Base-by-base conservation (phyloP, 2,797 vertebrate genomes). In the Triplophysa yarkandensis region DNA sequence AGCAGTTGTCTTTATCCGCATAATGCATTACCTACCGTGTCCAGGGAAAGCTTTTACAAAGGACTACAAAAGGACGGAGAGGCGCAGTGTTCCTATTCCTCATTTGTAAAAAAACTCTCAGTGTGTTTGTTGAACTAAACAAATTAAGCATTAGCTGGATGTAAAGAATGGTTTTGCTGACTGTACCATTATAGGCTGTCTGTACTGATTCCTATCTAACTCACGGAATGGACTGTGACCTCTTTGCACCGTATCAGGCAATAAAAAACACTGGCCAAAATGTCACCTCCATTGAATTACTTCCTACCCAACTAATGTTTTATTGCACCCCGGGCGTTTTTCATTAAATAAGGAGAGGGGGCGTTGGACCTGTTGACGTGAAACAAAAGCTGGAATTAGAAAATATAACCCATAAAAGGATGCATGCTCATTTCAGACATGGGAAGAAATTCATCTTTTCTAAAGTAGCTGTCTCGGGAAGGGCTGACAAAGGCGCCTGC, bases 371-470 rank as follows among this genome's bases (percentile, higher is more conserved):
- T 61, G 52, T 67, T 67, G 43, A 30, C 8, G 23, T n/a, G 5
- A 36, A 74, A 58, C 10, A 48, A 68, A 61, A 48, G 32, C 27
- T 28, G 64, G 9, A 68, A 39, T 61, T 7, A 32, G 4, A 52
- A 67, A 58, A 58, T 4, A 58, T 58, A 58, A 46, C 54, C 39
- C 28, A 30, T 30, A 17, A 68, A 65, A 62, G 52, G 6, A 73
- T 64, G 36, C 46, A 54, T 34, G 28, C 25, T 32, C 43, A 10
- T 39, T 66, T n/a, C 21, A 44, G 61, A 66, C 63, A 25, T 11
- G 4, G 50, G 27, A 39, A 28, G 65, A 72, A 67, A 79, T 79
- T 65, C 30, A 71, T 79, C 67, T 71, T 75, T 36, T 70, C 48
- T 55, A 71, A 79, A 74, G 41, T 55, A 44, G 46, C 52, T 61